Conservation (phyloP, 92 coral and sea anemone genomes). For the Paragorgia papillata region DNA sequence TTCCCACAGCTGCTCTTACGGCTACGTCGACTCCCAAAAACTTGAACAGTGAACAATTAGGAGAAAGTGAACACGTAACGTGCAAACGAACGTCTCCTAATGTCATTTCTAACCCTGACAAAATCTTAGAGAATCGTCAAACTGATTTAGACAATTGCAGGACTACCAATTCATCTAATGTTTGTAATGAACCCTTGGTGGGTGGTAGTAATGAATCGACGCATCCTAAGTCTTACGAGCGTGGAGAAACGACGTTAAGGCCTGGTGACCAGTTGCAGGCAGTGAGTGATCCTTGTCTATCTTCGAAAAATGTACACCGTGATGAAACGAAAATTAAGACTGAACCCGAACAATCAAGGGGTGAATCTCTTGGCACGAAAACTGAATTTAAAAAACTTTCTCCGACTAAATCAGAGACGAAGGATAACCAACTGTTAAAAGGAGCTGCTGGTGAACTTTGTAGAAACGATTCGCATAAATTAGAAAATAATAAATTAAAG, state of each 20-base stretch:
- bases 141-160: neutral
- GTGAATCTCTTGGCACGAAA: slow-evolving; percentile 17
- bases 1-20: neutral
- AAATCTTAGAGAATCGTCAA: slow-evolving; percentile 7
- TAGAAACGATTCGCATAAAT: slow-evolving; percentile 19
- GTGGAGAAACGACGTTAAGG: neutral
- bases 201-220: neutral
- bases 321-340: slow-evolving; percentile 15
- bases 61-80: neutral
- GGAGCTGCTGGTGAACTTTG: slow-evolving; percentile 1
- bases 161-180: neutral
- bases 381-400: slow-evolving; percentile 23
- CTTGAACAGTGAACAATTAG: neutral
- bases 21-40: slow-evolving; percentile 1
- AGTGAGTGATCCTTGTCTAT: neutral
- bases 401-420: neutral
- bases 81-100: neutral
- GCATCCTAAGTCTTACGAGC: neutral
- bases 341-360: slow-evolving; percentile 7
- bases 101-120: neutral
- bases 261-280: slow-evolving; percentile 29
- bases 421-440: slow-evolving; percentile 4
- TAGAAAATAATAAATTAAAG: slow-evolving; percentile 27
- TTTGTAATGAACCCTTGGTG: neutral
- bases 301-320: neutral